phyloP scores from a whole-genome alignment of 2,888 invertebrate genomes.

The Pelosia muscerda region DNA sequence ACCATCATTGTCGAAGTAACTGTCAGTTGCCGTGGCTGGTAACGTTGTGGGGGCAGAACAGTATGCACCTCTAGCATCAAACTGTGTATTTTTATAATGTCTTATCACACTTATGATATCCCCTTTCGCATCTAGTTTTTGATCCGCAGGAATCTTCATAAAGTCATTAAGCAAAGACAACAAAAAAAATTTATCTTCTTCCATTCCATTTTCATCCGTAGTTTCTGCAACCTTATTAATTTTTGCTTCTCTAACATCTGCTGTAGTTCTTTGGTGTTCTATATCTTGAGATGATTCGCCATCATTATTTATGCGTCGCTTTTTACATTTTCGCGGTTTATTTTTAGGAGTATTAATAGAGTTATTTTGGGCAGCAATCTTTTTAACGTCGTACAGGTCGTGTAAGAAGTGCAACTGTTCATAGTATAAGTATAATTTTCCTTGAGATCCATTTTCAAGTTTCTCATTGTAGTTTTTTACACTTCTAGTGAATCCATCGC shows the following conservation, averaged over 20 bases:
- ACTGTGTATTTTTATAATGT: slow-evolving; percentile 18
- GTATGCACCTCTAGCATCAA: background rate
- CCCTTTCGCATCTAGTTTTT: slow-evolving; percentile 19
- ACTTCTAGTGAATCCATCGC: slow-evolving; percentile 23
- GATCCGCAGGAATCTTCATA: slow-evolving; percentile 16
- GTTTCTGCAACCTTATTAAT: background rate
- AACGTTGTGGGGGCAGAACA: slow-evolving; percentile 13
- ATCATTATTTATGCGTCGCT: background rate
- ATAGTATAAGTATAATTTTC: slow-evolving; percentile 17
- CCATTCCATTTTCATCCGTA: background rate
- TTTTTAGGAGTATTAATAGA: no score
- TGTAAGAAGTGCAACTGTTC: slow-evolving; percentile 19
- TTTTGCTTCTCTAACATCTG: background rate
- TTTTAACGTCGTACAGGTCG: slow-evolving; percentile 10
- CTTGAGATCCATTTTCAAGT: background rate
- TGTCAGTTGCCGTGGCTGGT: slow-evolving; percentile 1
- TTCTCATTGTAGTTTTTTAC: slow-evolving; percentile 20
- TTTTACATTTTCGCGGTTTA: background rate
- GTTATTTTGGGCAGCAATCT: background rate
- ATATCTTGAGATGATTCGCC: background rate
- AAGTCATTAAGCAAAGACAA: slow-evolving; percentile 21
- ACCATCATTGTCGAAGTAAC: background rate
- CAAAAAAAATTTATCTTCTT: slow-evolving; percentile 18
- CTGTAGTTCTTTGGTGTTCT: background rate
- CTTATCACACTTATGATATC: slow-evolving; percentile 21